phyloP scores from a whole-genome alignment of 2,113 vertebrate species.

The Lathamus discolor region DNA sequence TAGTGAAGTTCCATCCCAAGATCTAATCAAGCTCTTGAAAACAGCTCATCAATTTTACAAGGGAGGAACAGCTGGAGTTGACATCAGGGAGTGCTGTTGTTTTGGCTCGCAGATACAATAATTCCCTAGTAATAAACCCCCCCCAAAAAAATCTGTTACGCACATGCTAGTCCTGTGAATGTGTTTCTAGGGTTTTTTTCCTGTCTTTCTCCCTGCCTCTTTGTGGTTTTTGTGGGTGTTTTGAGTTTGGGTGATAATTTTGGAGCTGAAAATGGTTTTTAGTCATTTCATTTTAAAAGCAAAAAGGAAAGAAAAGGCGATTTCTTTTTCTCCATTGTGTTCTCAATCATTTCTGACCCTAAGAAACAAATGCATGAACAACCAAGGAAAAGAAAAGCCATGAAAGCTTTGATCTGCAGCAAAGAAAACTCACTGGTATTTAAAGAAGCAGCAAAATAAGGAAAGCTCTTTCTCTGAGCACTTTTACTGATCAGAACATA shows the following conservation, averaged over 20 bases:
- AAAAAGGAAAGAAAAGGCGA: background rate
- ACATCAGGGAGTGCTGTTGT: conserved; percentile 48
- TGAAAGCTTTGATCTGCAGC: conserved; percentile 19
- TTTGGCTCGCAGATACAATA: conserved; percentile 64
- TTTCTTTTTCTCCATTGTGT: background rate
- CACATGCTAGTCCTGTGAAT: background rate
- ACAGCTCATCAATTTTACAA: conserved; percentile 60
- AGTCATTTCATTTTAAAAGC: background rate
- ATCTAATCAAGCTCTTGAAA: conserved; percentile 30
- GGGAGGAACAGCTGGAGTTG: conserved; percentile 65
- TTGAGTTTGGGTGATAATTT: background rate
- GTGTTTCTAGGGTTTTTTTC: background rate
- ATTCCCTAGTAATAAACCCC: conserved; percentile 2
- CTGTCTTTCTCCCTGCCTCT: no score
- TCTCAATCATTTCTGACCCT: conserved; percentile 34
- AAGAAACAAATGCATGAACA: conserved; percentile 6
- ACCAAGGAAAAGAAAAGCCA: background rate
- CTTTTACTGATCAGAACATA: conserved; percentile 27
- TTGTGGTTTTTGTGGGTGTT: background rate
- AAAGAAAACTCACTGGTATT: conserved; percentile 21
- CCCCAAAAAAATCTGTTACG: background rate
- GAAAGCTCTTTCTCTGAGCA: conserved; percentile 6
- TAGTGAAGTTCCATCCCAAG: background rate
- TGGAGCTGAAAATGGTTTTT: background rate
- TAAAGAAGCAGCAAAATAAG: conserved; percentile 13